Percentiles rank a stretch among this genome's conserved stretches.
These are phyloP conservation scores for Hyles euphorbiae DNA, from an alignment of 1,140 invertebrate species.

Conservation along the genomic window DNA sequence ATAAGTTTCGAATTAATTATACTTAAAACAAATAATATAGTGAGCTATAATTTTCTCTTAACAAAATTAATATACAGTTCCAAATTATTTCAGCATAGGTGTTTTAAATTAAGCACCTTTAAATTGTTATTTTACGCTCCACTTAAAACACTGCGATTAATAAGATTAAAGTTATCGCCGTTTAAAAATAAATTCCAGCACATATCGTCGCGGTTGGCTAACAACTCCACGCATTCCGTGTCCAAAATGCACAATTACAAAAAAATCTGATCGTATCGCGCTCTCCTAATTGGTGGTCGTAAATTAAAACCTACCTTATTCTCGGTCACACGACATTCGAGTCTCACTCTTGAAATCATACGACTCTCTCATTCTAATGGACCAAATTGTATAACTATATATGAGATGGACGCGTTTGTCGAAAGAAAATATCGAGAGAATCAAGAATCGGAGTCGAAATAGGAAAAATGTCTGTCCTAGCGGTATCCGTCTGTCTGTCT, in stretches of 20 bases:
- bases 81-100: too few species aligned
- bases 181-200: neutral
- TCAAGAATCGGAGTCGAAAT: neutral
- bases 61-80: too few species aligned
- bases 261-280: slow-evolving; percentile 42
- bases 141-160: neutral
- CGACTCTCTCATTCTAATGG: neutral
- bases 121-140: neutral
- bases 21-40: too few species aligned
- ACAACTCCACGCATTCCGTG: slow-evolving; percentile 22
- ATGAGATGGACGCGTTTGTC: too few species aligned
- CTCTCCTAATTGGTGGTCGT: slow-evolving; percentile 54
- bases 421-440: too few species aligned
- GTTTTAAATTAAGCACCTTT: too few species aligned
- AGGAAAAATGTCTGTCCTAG: neutral
- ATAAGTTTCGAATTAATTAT: too few species aligned
- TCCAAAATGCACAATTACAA: slow-evolving; percentile 29
- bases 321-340: too few species aligned
- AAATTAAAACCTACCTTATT: slow-evolving; percentile 31
- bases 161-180: neutral
- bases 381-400: too few species aligned
- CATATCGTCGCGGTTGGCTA: neutral
- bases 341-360: neutral
- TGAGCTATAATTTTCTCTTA: too few species aligned
- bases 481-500: slow-evolving; percentile 19